A percentile compares a stretch with the other conserved stretches of the same genome.
phyloP scores from a whole-genome alignment of 2,113 vertebrate species.

The Colistium nudipinnis region DNA sequence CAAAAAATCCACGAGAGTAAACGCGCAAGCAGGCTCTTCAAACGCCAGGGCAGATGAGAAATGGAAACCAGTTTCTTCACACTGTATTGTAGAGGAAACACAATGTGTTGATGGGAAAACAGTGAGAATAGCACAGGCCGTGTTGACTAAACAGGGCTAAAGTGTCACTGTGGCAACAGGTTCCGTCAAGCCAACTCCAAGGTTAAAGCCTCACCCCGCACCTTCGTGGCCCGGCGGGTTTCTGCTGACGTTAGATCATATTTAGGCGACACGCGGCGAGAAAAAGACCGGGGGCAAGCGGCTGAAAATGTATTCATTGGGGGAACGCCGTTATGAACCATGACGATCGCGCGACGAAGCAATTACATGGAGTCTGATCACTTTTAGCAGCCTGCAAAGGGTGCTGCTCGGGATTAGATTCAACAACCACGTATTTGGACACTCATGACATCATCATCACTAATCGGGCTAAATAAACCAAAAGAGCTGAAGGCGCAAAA shows the following conservation, averaged over 20 bases:
- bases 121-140: slow-evolving; percentile 84
- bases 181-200: slow-evolving; percentile 77
- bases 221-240: slow-evolving; percentile 27
- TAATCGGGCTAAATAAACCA: too few relatives aligned
- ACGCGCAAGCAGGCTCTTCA: slow-evolving; percentile 54
- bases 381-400: too few relatives aligned
- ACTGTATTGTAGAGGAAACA: slow-evolving; percentile 81
- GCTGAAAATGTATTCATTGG: not conserved
- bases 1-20: too few relatives aligned
- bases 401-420: too few relatives aligned
- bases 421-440: too few relatives aligned
- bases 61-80: slow-evolving; percentile 80
- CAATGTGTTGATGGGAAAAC: slow-evolving; percentile 85
- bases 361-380: too few relatives aligned
- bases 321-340: not conserved
- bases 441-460: too few relatives aligned
- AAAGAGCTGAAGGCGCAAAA: too few relatives aligned
- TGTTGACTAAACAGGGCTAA: slow-evolving; percentile 92
- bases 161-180: slow-evolving; percentile 86
- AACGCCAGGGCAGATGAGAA: slow-evolving; percentile 67
- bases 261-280: too few relatives aligned
- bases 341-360: too few relatives aligned
- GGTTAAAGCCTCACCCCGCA: slow-evolving; percentile 73
- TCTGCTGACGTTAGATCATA: slow-evolving; percentile 5
- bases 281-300: not conserved